Evolutionary conservation across 2,113 vertebrate genomes (phyloP).

Genomic region (Protobothrops flavoviridis): DNA sequence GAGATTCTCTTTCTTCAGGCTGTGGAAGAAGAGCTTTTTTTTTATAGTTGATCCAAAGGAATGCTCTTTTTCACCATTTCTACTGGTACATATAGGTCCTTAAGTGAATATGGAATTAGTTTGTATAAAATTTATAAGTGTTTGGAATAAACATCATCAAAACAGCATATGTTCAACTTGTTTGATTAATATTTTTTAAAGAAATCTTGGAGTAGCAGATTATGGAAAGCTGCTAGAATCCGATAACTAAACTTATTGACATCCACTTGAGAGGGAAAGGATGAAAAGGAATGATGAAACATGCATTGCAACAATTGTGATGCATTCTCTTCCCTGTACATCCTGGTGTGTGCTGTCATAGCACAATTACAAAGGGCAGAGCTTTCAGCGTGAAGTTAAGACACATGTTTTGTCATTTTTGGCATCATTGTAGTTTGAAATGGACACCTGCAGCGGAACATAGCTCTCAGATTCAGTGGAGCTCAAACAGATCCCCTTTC

Average conservation of each 20-base stretch:
- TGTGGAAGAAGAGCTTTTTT: background rate
- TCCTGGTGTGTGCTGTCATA: background rate
- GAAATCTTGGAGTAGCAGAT: background rate
- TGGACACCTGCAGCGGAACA: background rate
- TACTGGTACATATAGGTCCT: background rate
- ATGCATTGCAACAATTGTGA: background rate
- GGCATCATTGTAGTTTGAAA: background rate
- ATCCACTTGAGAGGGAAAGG: background rate
- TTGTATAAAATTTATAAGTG: background rate
- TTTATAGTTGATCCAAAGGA: background rate
- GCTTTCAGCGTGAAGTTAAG: background rate
- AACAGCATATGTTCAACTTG: background rate
- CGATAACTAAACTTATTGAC: background rate
- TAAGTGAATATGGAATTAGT: background rate
- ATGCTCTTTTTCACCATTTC: background rate
- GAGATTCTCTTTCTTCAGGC: too few relatives aligned
- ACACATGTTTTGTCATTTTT: background rate
- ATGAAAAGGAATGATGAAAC: background rate
- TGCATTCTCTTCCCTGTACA: background rate
- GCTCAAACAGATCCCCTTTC: background rate
- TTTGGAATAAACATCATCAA: background rate
- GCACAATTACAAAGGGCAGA: background rate
- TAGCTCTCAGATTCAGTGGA: background rate
- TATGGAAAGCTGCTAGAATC: background rate
- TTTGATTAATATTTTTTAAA: background rate